Conservation (phyloP, 2,888 invertebrate genomes). For the Xanthostigma xanthostigma region DNA sequence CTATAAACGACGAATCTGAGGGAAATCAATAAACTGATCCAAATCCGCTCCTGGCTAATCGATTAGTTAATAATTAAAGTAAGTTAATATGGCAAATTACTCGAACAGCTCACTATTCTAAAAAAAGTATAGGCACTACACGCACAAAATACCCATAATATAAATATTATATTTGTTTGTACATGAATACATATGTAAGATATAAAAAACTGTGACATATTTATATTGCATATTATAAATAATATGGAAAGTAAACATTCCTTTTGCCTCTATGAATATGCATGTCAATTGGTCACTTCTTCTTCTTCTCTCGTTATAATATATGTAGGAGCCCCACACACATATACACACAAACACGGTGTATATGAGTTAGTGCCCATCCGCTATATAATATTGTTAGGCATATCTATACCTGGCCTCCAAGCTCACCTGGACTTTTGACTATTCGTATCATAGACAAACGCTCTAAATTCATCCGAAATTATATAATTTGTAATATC, state of each 20-base stretch:
- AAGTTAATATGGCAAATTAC: too few species aligned
- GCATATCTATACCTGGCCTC: background rate
- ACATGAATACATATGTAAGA: background rate
- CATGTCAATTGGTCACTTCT: conserved; percentile 6
- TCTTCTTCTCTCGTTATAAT: background rate
- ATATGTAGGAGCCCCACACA: background rate
- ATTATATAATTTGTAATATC: too few species aligned
- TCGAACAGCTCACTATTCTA: too few species aligned
- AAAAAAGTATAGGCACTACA: too few species aligned
- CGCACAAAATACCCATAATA: too few species aligned
- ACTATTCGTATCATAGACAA: too few species aligned
- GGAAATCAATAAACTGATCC: too few species aligned
- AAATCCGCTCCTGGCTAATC: too few species aligned
- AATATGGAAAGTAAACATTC: conserved; percentile 9
- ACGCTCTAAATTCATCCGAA: too few species aligned
- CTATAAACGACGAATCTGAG: too few species aligned
- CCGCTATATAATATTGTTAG: background rate
- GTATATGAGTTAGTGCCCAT: background rate
- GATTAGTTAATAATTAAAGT: too few species aligned
- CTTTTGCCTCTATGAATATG: conserved; percentile 9
- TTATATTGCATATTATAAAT: conserved; percentile 11
- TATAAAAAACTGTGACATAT: conserved; percentile 7
- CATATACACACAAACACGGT: background rate
- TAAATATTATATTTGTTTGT: too few species aligned
- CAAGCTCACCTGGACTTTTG: background rate